Evolutionary conservation across 1,140 invertebrate genomes (phyloP).

Genomic region (Formica selysi): DNA sequence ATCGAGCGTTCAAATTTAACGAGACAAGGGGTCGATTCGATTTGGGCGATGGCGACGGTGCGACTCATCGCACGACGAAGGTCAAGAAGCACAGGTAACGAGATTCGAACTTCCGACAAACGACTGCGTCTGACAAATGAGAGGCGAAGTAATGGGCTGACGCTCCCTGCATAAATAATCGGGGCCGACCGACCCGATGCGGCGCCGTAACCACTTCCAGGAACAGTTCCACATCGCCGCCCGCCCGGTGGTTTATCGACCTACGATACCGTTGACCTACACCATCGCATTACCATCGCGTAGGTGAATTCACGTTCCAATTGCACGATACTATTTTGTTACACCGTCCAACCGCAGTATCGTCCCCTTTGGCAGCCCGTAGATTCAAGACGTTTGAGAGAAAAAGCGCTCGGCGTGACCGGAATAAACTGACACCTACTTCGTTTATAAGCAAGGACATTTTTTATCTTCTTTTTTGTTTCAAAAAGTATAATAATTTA

Average conservation of each 20-base stretch:
- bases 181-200: conserved; percentile 29
- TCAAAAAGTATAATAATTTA: background rate
- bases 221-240: conserved; percentile 37
- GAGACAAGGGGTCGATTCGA: background rate
- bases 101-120: conserved; percentile 45
- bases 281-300: conserved; percentile 10
- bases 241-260: conserved; percentile 64
- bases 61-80: conserved; percentile 30
- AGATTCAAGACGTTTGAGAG: background rate
- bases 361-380: background rate
- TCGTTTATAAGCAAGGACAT: no score
- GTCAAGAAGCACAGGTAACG: conserved; percentile 52
- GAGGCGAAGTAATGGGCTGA: conserved; percentile 61
- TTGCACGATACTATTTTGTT: conserved; percentile 30
- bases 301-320: conserved; percentile 30
- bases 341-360: conserved; percentile 7
- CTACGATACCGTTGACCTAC: conserved; percentile 59
- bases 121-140: conserved; percentile 51
- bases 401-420: background rate
- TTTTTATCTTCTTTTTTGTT: no score
- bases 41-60: background rate
- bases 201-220: conserved; percentile 48
- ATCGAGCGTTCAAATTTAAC: conserved; percentile 10
- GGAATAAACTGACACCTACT: no score
- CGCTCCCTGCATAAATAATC: conserved; percentile 61